Evolutionary conservation across 2,888 invertebrate genomes (phyloP).

Genomic region (Unio pictorum): DNA sequence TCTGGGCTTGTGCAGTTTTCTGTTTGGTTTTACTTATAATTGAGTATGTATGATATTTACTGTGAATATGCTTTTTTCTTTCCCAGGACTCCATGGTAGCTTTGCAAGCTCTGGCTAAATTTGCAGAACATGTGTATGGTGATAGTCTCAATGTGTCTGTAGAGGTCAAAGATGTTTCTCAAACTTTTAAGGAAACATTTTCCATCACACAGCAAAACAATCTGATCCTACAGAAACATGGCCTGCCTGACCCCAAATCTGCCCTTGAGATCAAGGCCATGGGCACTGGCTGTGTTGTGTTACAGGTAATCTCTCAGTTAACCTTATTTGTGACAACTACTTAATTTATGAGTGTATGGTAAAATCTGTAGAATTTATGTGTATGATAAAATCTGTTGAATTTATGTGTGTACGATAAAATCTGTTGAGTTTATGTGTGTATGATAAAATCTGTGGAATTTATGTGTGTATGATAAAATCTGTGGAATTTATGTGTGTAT

Average conservation of each 20-base stretch:
- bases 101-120: slow-evolving; percentile 67
- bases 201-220: slow-evolving; percentile 36
- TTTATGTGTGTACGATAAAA: no score
- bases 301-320: slow-evolving; percentile 50
- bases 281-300: slow-evolving; percentile 61
- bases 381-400: no score
- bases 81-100: slow-evolving; percentile 71
- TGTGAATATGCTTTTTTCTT: not conserved
- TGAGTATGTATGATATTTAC: not conserved
- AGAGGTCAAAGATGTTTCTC: slow-evolving; percentile 9
- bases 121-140: slow-evolving; percentile 35
- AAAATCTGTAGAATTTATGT: no score
- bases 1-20: not conserved
- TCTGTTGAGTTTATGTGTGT: no score
- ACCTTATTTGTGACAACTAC: no score
- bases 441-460: no score
- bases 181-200: slow-evolving; percentile 12
- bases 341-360: no score
- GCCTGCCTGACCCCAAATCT: slow-evolving; percentile 15
- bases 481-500: no score
- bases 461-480: no score
- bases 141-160: slow-evolving; percentile 26
- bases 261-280: slow-evolving; percentile 33
- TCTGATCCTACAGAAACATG: slow-evolving; percentile 50
- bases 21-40: not conserved